Base-by-base conservation (phyloP, 1,140 invertebrate species). In the Lordiphosa collinella region DNA sequence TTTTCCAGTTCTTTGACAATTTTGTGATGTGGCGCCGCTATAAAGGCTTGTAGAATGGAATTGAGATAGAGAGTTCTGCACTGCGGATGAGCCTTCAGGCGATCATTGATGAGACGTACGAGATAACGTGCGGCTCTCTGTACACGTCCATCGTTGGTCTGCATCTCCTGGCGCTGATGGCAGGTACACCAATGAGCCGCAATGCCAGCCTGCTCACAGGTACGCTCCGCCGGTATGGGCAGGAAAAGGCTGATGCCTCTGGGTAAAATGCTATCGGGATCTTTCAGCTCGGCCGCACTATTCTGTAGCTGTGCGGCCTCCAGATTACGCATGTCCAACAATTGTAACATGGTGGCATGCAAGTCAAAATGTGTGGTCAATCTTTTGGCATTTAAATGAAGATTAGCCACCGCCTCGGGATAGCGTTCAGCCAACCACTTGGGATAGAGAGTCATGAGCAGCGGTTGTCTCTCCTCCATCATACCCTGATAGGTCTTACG, bases 161-260 rank as follows among this genome's bases (percentile, higher is more conserved):
- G 70, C 8, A 93, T 71, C 58, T 92, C 91, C 36, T 87, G 82
- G 7, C 90, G 91, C 50, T 91, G 91, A 58, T 94, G 92, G 73
- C 96, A 98, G 10, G 94, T 94, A 78, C 96, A 98, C 93, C 94
- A 97, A 71, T 96, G 94, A 25, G 93, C 92, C 0, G 93, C 91
- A 34, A 98, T 96, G 0, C 90, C 92, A 0, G 96, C 95, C 43
- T 90, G 89, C 18, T 91, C 86, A 87, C 96, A 98, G 0, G 93
- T 96, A 7, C 96, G 90, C 35, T 92, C 91, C n/a, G 88, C 87
- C 0, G 94, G 92, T 35, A 97, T 91, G 0, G 92, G 91, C 3
- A 92, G 84, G 76, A 97, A 96, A 47, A 95, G 90, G 86, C 95
- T 97, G 10, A 95, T 93, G 2, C 94, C 93, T 40, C 92, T 90